Evolutionary conservation across 2,888 invertebrate species (phyloP), one percentile per base, ranked within the genome.

Genomic region (Sisyra nigra): DNA sequence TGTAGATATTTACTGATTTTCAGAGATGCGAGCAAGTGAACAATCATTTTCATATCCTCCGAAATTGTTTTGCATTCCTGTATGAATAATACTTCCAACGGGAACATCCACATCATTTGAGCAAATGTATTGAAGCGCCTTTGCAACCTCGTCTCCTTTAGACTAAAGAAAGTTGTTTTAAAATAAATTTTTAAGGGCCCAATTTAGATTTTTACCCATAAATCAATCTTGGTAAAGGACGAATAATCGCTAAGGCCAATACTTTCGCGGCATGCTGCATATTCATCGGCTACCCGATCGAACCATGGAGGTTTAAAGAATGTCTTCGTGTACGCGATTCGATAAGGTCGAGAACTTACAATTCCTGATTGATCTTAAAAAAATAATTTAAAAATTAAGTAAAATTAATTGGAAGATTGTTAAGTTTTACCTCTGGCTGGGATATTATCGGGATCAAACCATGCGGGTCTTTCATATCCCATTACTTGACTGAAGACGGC

Each of bases 41-140:
- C 96, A 96, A 63, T 97, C 97, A 57, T 97, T 97, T 65, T 97
- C 96, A 59, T 96, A 97, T 10, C 97, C 97, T 2, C 97, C 97
- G 8, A 75, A 71, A 48, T 74, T 68, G 64, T 97, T 96, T 63
- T 96, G 94, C 94, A 97, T 94, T 48, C 97, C 97, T 0, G 94
- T 94, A 61, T 96, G 96, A 47, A 94, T 89, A 50, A 96, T 88
- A 54, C 85, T 80, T 18, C 93, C 94, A 3, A 91, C 71, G 0
- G 92, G 86, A 2, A 92, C 87, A 59, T 97, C 92, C 7, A 97
- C 88, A 61, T 97, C 84, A 58, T 96, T 96, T 2, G 94, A 93
- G 58, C 97, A 97, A 19, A 97, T 64, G 61, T 84, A 87, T 61
- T 97, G 96, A 11, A 97, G 68, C 40, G 84, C 72, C 44, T 88